A percentile compares a stretch with the other conserved stretches of the same genome.
phyloP scores from a whole-genome alignment of 2,888 invertebrate species.

The Sinodicranocentrus sp. region DNA sequence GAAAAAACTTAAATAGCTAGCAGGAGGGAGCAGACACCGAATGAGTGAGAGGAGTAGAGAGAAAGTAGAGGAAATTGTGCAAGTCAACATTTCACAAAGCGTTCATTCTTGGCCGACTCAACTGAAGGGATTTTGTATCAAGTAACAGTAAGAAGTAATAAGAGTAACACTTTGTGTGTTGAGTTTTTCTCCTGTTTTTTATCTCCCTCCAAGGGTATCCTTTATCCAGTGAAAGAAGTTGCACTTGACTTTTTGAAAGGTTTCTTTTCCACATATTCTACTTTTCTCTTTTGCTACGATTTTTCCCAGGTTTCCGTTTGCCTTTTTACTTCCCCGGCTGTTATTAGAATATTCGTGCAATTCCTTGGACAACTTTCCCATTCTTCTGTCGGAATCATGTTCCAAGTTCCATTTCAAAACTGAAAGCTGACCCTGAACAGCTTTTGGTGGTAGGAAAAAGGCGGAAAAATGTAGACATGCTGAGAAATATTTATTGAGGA shows the following conservation, averaged over 20 bases:
- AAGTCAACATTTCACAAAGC: conserved; percentile 14
- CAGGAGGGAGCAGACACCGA: neutral
- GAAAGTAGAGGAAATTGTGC: neutral
- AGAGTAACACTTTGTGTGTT: conserved; percentile 14
- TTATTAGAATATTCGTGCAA: too few species aligned
- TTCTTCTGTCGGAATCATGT: too few species aligned
- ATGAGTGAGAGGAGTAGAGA: neutral
- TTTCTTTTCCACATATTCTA: neutral
- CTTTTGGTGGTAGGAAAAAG: too few species aligned
- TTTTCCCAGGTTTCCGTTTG: too few species aligned
- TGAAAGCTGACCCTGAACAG: too few species aligned
- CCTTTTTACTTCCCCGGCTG: too few species aligned
- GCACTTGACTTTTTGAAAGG: conserved; percentile 29
- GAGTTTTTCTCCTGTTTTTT: conserved; percentile 12
- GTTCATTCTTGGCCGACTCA: neutral
- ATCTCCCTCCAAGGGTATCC: neutral
- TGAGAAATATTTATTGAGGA: too few species aligned
- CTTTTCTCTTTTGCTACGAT: too few species aligned
- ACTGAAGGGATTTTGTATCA: conserved; percentile 4
- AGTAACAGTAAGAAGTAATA: conserved; percentile 5
- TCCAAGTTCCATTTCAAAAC: too few species aligned
- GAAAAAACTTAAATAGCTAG: neutral
- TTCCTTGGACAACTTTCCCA: too few species aligned
- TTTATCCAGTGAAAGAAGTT: conserved; percentile 10
- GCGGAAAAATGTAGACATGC: too few species aligned